Conservation (phyloP, 2,797 vertebrate genomes). For the Iguana delicatissima region DNA sequence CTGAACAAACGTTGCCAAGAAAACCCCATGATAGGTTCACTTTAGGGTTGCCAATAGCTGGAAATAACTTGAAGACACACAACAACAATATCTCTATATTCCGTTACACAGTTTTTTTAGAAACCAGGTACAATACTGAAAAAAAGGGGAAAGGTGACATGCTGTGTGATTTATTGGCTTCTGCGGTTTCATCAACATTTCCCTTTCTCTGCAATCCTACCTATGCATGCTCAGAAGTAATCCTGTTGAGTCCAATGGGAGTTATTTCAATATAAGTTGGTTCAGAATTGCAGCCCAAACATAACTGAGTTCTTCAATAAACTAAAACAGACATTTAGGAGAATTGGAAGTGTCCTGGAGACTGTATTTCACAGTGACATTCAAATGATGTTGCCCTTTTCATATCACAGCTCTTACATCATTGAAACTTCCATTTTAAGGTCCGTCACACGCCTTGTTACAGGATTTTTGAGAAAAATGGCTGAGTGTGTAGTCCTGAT, state of each 20-base stretch:
- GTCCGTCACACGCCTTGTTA: constrained; percentile 46
- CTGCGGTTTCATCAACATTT: neutral
- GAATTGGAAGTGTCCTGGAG: constrained; percentile 57
- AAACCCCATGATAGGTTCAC: no score
- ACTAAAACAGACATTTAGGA: constrained; percentile 2
- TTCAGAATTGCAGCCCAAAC: neutral
- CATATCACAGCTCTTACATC: constrained; percentile 50
- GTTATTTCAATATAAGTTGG: neutral
- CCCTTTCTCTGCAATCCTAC: neutral
- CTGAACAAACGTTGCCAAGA: no score
- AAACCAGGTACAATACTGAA: neutral
- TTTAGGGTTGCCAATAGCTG: no score
- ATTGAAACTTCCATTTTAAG: constrained; percentile 43
- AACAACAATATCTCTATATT: no score
- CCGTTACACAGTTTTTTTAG: neutral
- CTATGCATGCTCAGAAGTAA: neutral
- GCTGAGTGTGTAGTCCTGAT: rapidly evolving
- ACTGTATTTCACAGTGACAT: constrained; percentile 43
- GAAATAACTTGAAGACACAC: no score
- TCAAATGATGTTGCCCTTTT: constrained; percentile 63
- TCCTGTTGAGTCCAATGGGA: neutral
- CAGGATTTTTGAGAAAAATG: constrained; percentile 46
- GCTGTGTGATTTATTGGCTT: constrained; percentile 37
- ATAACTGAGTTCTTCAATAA: neutral
- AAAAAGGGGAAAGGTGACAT: neutral